A percentile compares a stretch with the other conserved stretches of the same genome.
These are phyloP conservation scores for Troglohyphantes excavatus DNA, from an alignment of 2,888 invertebrate species.

Conservation along the genomic window DNA sequence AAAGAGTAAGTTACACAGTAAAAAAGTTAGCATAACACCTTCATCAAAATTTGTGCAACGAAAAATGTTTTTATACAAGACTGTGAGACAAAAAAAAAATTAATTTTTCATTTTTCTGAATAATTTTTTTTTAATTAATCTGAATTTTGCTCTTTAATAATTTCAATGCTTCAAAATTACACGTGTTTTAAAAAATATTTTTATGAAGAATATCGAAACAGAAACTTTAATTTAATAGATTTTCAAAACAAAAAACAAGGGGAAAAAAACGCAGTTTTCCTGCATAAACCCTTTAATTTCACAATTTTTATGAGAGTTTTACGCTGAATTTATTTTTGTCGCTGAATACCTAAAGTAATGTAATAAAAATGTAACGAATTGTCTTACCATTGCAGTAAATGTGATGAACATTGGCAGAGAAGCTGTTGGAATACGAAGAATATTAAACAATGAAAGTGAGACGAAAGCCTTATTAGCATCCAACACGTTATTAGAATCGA, in stretches of 20 bases:
- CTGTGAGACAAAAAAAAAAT: too few relatives aligned
- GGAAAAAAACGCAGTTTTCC: too few relatives aligned
- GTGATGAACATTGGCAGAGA: slow-evolving; percentile 78
- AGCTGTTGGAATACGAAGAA: slow-evolving; percentile 81
- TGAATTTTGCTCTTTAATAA: background rate
- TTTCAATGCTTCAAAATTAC: too few relatives aligned
- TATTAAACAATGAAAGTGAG: slow-evolving; percentile 83
- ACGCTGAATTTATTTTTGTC: background rate
- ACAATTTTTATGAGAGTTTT: too few relatives aligned
- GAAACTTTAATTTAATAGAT: too few relatives aligned
- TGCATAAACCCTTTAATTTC: too few relatives aligned
- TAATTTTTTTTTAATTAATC: background rate
- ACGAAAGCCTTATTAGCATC: slow-evolving; percentile 82
- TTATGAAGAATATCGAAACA: too few relatives aligned
- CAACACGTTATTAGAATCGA: slow-evolving; percentile 80
- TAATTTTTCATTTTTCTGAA: background rate
- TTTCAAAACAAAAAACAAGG: too few relatives aligned
- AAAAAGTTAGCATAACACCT: too few relatives aligned
- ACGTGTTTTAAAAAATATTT: background rate
- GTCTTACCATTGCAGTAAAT: slow-evolving; percentile 79
- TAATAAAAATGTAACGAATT: background rate
- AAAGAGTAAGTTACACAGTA: too few relatives aligned
- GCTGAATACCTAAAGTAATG: background rate
- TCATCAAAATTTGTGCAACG: too few relatives aligned
- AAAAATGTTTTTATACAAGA: too few relatives aligned